Conservation (phyloP, 2,797 vertebrate genomes). For the Tenualosa thibaudeaui region DNA sequence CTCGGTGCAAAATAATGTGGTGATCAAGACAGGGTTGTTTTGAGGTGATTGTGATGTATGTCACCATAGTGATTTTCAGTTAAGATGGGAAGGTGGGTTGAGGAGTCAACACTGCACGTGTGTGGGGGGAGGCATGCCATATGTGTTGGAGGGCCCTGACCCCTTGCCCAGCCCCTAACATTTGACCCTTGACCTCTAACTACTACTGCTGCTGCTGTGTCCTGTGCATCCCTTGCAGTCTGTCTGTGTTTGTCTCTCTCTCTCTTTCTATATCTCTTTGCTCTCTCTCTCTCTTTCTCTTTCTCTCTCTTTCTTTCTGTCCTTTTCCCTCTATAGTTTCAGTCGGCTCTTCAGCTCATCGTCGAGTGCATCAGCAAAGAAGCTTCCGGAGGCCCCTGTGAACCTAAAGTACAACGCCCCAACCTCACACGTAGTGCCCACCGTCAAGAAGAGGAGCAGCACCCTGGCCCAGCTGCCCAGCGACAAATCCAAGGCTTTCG, state of each 20-base stretch:
- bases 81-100: not conserved
- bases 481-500: slow-evolving; percentile 97
- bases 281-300: not conserved
- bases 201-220: slow-evolving; percentile 68
- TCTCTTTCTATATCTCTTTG: slow-evolving; percentile 37
- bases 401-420: slow-evolving; percentile 97
- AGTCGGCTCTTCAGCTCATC: slow-evolving; percentile 97
- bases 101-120: slow-evolving; percentile 27
- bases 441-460: slow-evolving; percentile 95
- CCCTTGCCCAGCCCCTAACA: slow-evolving; percentile 42
- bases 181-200: slow-evolving; percentile 58
- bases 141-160: slow-evolving; percentile 42
- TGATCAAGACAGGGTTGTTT: not conserved
- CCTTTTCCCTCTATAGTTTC: slow-evolving; percentile 81
- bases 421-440: slow-evolving; percentile 91
- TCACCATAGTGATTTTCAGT: not conserved
- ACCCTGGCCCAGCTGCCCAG: slow-evolving; percentile 93
- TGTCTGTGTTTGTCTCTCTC: slow-evolving; percentile 52
- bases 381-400: slow-evolving; percentile 86
- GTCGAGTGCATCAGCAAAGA: slow-evolving; percentile 82
- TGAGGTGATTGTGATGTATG: not conserved
- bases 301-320: not conserved
- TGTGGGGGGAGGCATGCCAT: slow-evolving; percentile 53
- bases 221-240: slow-evolving; percentile 66
- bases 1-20: not conserved